These are phyloP conservation scores for Columba livia DNA, from an alignment of 2,113 vertebrate species.

Conservation along the genomic window DNA sequence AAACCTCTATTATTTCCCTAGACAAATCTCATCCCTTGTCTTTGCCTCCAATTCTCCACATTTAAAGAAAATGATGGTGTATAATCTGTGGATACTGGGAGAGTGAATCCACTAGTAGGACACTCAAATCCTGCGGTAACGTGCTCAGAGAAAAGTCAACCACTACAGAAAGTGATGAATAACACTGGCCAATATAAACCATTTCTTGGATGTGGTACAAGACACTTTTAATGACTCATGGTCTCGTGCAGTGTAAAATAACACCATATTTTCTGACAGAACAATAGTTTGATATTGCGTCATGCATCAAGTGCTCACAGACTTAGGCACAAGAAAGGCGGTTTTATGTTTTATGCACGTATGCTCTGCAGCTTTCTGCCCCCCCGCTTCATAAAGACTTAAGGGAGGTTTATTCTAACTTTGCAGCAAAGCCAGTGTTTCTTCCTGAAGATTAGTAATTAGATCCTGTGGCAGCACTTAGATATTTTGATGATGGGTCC, in stretches of 20 bases:
- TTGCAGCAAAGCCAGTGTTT: not conserved
- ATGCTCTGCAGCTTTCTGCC: not conserved
- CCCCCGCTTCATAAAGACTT: not conserved
- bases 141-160: not conserved
- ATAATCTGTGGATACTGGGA: not conserved
- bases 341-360: not conserved
- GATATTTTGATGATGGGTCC: slow-evolving; percentile 13
- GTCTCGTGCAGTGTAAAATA: not conserved
- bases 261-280: not conserved
- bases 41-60: not conserved
- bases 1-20: not conserved
- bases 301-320: not conserved
- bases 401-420: not conserved
- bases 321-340: not conserved
- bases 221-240: slow-evolving; percentile 6
- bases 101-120: not conserved
- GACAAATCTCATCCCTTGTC: not conserved
- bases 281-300: not conserved
- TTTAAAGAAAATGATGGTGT: rapidly evolving
- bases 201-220: not conserved
- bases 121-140: not conserved
- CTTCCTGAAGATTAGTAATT: slow-evolving; percentile 51
- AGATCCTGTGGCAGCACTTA: slow-evolving; percentile 33
- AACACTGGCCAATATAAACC: not conserved
- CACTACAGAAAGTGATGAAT: not conserved